phyloP scores from a whole-genome alignment of 1,140 invertebrate genomes.

The Drosophila watanabei region DNA sequence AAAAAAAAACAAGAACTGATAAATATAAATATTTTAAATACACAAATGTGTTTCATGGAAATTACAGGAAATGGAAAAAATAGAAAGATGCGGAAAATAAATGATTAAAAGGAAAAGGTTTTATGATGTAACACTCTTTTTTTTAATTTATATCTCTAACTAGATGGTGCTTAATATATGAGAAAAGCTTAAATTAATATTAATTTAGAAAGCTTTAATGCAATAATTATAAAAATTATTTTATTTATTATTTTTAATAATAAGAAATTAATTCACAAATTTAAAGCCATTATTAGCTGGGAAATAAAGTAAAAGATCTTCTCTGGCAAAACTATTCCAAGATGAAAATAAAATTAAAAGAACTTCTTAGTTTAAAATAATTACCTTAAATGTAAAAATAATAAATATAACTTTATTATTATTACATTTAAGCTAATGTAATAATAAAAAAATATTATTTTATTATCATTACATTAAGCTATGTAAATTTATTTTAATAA shows the following conservation, averaged over 20 bases:
- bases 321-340: too few relatives aligned
- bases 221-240: not conserved
- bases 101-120: not conserved
- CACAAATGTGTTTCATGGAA: conserved; percentile 19
- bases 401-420: too few relatives aligned
- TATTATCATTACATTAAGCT: too few relatives aligned
- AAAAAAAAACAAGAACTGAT: conserved; percentile 12
- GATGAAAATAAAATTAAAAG: too few relatives aligned
- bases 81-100: conserved; percentile 6
- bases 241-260: not conserved
- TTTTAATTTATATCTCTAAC: not conserved
- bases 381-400: too few relatives aligned
- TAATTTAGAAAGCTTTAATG: not conserved
- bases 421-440: too few relatives aligned
- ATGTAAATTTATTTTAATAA: not conserved
- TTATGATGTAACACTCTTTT: not conserved
- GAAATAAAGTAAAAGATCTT: too few relatives aligned
- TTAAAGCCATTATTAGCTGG: too few relatives aligned
- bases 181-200: not conserved
- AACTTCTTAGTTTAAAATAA: too few relatives aligned
- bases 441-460: too few relatives aligned
- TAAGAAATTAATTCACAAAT: too few relatives aligned
- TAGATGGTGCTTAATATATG: not conserved
- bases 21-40: conserved; percentile 32
- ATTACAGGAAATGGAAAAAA: conserved; percentile 37